Percentiles rank a stretch among this genome's conserved stretches.
Evolutionary conservation across 2,113 vertebrate species (phyloP).

Genomic region (Neolamprologus variostigma): DNA sequence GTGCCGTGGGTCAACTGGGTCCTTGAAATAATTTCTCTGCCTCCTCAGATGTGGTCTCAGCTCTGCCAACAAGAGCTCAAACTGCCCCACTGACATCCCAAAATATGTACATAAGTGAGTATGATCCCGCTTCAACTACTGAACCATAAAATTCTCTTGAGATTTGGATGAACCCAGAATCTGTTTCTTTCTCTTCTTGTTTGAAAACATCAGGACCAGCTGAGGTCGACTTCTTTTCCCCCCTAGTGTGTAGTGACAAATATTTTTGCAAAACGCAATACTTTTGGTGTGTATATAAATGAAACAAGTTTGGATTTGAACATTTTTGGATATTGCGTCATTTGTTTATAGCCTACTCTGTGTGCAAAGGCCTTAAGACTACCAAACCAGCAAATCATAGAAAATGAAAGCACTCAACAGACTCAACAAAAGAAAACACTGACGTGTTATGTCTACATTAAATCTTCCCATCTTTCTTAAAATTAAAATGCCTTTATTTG

Average conservation of each 20-base stretch:
- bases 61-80: background rate
- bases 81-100: background rate
- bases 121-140: background rate
- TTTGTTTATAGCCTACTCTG: fast-evolving
- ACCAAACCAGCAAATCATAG: background rate
- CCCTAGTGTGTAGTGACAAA: background rate
- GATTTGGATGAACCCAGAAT: background rate
- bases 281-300: background rate
- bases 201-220: background rate
- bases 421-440: background rate
- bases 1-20: background rate
- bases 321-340: background rate
- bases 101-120: background rate
- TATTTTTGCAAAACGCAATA: background rate
- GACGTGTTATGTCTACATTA: background rate
- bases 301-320: background rate
- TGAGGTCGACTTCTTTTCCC: fast-evolving
- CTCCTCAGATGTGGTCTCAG: background rate
- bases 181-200: background rate
- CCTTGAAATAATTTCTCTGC: background rate
- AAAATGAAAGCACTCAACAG: background rate
- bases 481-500: background rate
- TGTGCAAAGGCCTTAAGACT: fast-evolving
- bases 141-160: background rate
- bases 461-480: too few relatives aligned